Evolutionary conservation across 2,888 invertebrate species (phyloP), one percentile per base, ranked within the genome.

Genomic region (Eupithecia dodoneata): DNA sequence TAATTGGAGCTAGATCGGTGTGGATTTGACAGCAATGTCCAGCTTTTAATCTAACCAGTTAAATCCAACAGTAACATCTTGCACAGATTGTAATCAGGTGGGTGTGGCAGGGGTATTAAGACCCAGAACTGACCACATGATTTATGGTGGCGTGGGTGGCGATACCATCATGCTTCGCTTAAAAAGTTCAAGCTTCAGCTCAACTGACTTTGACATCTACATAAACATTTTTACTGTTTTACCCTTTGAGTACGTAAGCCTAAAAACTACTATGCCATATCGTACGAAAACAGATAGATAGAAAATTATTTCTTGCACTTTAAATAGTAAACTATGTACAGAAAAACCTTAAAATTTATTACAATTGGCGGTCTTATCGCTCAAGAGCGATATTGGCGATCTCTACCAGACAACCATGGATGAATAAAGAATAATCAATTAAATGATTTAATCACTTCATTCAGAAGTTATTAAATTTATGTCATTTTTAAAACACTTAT

Each of bases 101-200:
- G 78, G 78, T 41, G 75, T 73, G 15, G 69, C 52, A 71, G 47
- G 71, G 73, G 13, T 73, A 66, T 73, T 73, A 72, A 67, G 71
- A 59, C 42, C 59, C 55, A 73, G 74, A 74, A 73, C 74, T 78
- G 73, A 72, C 74, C 75, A 77, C 42, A 74, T 77, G 76, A 78
- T 78, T 18, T 69, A 78, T 65, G 63, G 18, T 55, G 73, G 44
- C 44, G 75, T 78, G 78, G 71, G 73, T 63, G 69, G 63, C 41
- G 70, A 77, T 70, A 71, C 30, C 59, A 74, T 74, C 69, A 69
- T 2, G 66, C 42, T 13, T 2, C 3, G 13, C 30, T 63, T 63
- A 18, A 63, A 66, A 66, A 71, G 71, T 71, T 71, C 71, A 75
- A 71, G 13, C 15, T 42, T 7, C 42, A 66, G 66, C 15, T 66